Evolutionary conservation across 2,888 invertebrate genomes (phyloP), one percentile per base, ranked within the genome.

Genomic region (Parnassius glacialis): DNA sequence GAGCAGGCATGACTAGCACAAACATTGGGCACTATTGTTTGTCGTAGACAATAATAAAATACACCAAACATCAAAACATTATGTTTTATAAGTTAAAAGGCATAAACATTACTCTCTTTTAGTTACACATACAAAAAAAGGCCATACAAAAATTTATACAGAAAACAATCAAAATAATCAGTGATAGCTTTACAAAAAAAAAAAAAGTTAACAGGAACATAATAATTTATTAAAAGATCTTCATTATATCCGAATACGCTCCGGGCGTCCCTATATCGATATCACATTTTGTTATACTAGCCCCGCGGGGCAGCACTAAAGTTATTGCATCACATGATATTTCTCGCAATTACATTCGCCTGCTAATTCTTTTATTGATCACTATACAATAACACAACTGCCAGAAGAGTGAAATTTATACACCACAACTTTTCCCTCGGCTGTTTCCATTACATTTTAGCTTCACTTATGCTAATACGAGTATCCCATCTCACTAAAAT

Each of bases 311-410:
- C 68, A 64, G 69, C 56, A 68, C 66, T 71, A 81, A 79, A 78
- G 77, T 76, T 80, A 81, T 79, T 76, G 82, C 81, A 83, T 87
- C 86, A 85, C 87, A 83, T 81, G 82, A 75, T 74, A 82, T 83
- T 80, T 80, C 80, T 48, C 48, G 13, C 81, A 83, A 79, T 80
- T 68, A 70, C 69, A 67, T 71, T 69, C 67, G 66, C 65, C 68
- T 72, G 70, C 59, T 41, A 16, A 16, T 48, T 48, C 48, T 10
- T 45, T 52, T 47, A 20, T 9, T 52, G 42, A 16, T 45, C 52
- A 45, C 70, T 75, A 71, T 73, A 72, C 74, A 59, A 59, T 57
- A 74, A 72, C 70, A 68, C 66, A 66, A 70, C 71, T 70, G 74
- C 71, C 73, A 70, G 72, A 71, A 69, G 72, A 69, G 66, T 70